Evolutionary conservation across 2,797 vertebrate genomes (phyloP).

Genomic region (Orestias chungarensis): DNA sequence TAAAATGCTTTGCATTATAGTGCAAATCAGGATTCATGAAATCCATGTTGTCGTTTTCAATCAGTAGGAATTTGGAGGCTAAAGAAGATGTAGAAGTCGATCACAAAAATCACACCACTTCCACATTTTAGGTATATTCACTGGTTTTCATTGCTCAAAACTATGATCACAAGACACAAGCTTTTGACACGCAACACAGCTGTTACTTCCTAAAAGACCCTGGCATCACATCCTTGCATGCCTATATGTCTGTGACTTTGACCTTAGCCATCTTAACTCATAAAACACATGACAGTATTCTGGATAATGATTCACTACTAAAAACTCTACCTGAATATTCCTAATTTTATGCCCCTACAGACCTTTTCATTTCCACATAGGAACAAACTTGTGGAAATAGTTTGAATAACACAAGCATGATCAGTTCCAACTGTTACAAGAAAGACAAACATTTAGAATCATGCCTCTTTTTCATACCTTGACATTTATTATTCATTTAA

Average conservation of each 20-base stretch:
- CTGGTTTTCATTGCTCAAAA: conserved; percentile 1
- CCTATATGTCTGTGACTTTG: not conserved
- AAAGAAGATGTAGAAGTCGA: not conserved
- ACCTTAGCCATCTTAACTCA: not conserved
- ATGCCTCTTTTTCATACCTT: not conserved
- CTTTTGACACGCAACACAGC: conserved; percentile 9
- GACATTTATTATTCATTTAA: no score
- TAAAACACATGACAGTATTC: conserved; percentile 22
- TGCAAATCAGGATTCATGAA: not conserved
- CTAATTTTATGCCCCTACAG: not conserved
- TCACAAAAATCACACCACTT: not conserved
- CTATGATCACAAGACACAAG: conserved; percentile 48
- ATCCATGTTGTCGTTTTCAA: not conserved
- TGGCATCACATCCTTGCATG: not conserved
- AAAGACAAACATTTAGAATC: no score
- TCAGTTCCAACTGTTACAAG: no score
- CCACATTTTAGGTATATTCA: conserved; percentile 12
- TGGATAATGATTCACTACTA: not conserved
- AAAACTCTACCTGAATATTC: not conserved
- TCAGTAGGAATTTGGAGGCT: not conserved
- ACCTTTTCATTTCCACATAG: not conserved
- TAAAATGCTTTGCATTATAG: not conserved
- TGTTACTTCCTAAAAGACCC: conserved; percentile 53
- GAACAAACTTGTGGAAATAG: not conserved
- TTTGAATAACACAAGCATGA: no score